Conservation (phyloP, 2,113 vertebrate species). For the Anser cygnoides region DNA sequence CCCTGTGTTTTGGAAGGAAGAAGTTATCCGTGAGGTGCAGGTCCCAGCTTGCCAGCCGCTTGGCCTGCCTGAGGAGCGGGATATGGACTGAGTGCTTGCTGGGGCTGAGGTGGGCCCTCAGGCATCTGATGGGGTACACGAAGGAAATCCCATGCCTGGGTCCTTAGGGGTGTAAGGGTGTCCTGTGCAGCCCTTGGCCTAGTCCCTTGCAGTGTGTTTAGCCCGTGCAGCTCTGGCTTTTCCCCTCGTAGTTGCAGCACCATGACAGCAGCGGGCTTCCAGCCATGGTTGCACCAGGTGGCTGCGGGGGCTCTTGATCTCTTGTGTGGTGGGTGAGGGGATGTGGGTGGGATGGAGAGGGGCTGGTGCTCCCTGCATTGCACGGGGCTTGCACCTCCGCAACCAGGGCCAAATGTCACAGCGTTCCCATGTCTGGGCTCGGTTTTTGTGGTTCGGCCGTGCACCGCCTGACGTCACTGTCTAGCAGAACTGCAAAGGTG, state of each 20-base stretch:
- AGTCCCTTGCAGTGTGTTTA: not conserved
- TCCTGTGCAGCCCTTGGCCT: too few relatives aligned
- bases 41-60: not conserved
- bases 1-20: not conserved
- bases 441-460: not conserved
- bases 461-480: not conserved
- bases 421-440: rapidly evolving
- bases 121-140: not conserved
- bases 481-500: not conserved
- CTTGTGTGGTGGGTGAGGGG: not conserved
- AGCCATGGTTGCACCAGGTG: rapidly evolving
- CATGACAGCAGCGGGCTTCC: rapidly evolving
- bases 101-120: not conserved
- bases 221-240: rapidly evolving
- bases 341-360: not conserved
- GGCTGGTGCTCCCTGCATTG: rapidly evolving
- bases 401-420: rapidly evolving
- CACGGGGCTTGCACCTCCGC: rapidly evolving
- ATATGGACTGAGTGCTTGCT: rapidly evolving
- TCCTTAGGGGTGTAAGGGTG: not conserved
- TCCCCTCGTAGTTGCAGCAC: not conserved
- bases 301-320: rapidly evolving
- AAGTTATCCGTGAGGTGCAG: not conserved
- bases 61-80: not conserved
- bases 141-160: not conserved